A percentile compares a stretch with the other conserved stretches of the same genome.
Evolutionary conservation across 2,113 vertebrate genomes (phyloP).

Genomic region (Cynocephalus volans): DNA sequence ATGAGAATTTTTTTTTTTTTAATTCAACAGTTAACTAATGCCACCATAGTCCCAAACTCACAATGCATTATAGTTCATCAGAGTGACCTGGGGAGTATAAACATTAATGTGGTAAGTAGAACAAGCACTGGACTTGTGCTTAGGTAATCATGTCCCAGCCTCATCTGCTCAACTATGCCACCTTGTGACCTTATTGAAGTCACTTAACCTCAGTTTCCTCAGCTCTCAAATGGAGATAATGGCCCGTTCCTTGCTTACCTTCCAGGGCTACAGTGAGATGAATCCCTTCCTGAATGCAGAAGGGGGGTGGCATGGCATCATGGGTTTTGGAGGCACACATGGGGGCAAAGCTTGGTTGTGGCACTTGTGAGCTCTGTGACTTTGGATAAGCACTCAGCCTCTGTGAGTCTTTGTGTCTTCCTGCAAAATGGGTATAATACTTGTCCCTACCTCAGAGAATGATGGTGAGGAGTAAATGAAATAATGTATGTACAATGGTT

Average conservation of each 20-base stretch:
- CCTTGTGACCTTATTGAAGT: neutral
- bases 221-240: neutral
- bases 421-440: neutral
- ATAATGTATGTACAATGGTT: neutral
- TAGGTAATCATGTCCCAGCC: neutral
- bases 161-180: neutral
- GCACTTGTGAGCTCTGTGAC: neutral
- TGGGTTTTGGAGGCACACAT: neutral
- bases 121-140: neutral
- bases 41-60: neutral
- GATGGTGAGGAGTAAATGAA: neutral
- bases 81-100: neutral
- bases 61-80: neutral
- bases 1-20: constrained; percentile 58
- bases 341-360: neutral
- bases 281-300: neutral
- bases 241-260: neutral
- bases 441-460: neutral
- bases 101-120: neutral
- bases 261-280: neutral
- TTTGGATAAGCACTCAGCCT: neutral
- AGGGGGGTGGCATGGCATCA: neutral
- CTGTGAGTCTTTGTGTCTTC: neutral
- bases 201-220: constrained; percentile 42
- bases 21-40: constrained; percentile 73